A percentile compares a stretch with the other conserved stretches of the same genome.
phyloP scores from a whole-genome alignment of 2,888 invertebrate species.

The Spodoptera exigua region DNA sequence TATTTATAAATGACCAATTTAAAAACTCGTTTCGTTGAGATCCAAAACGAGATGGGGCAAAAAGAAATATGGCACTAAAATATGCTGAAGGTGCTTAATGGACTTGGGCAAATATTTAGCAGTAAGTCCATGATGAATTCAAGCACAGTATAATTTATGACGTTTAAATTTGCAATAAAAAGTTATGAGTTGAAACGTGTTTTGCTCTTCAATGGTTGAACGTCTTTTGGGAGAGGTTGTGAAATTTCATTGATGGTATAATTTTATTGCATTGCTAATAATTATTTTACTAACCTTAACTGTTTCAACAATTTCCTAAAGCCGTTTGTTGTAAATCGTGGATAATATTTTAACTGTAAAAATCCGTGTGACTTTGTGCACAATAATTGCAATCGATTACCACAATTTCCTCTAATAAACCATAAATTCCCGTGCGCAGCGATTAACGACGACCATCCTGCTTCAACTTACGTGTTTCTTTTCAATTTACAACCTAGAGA shows the following conservation, averaged over 20 bases:
- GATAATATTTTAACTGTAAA: constrained; percentile 1
- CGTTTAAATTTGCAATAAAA: constrained; percentile 74
- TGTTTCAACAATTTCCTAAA: background rate
- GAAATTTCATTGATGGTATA: constrained; percentile 16
- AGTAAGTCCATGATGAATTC: constrained; percentile 68
- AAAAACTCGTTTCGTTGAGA: constrained; percentile 45
- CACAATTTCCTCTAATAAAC: constrained; percentile 1
- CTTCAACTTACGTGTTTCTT: background rate
- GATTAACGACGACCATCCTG: background rate
- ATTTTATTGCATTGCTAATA: constrained; percentile 14
- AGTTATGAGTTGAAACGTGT: constrained; percentile 55
- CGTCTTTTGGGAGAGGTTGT: constrained; percentile 29
- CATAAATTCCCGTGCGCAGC: background rate
- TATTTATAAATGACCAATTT: constrained; percentile 44
- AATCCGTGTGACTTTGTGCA: background rate
- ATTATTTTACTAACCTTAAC: background rate
- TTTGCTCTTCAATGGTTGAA: constrained; percentile 51
- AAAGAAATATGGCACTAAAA: constrained; percentile 62
- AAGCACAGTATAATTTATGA: constrained; percentile 73
- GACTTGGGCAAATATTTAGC: constrained; percentile 60
- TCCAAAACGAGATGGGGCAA: constrained; percentile 36
- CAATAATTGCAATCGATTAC: background rate
- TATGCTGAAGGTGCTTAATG: constrained; percentile 66
- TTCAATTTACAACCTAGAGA: background rate
- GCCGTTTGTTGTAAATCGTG: background rate